Evolutionary conservation across 2,888 invertebrate species (phyloP).

Genomic region (Monochamus alternatus): DNA sequence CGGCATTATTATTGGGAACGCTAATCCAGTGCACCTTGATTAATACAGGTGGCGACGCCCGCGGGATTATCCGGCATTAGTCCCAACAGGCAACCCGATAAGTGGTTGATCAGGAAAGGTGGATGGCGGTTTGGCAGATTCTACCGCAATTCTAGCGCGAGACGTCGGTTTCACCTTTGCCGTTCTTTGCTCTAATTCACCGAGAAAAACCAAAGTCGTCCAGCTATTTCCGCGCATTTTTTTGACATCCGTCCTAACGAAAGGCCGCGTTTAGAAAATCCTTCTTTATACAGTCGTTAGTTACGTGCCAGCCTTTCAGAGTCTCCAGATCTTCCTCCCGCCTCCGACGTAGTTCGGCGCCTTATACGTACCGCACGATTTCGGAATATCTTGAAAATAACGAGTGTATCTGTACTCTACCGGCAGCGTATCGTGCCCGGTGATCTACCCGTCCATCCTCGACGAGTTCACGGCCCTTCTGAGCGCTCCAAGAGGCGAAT

Average conservation of each 20-base stretch:
- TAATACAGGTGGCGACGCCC: conserved; percentile 16
- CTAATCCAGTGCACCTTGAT: conserved; percentile 14
- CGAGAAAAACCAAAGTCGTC: too few relatives aligned
- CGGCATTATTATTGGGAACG: conserved; percentile 12
- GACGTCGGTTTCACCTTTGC: too few relatives aligned
- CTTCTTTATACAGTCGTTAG: too few relatives aligned
- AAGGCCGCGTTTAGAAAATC: too few relatives aligned
- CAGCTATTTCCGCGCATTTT: too few relatives aligned
- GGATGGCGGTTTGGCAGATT: background rate
- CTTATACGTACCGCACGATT: conserved; percentile 35
- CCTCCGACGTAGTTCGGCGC: background rate
- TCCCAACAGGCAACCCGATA: background rate
- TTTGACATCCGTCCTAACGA: too few relatives aligned
- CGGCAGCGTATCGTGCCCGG: background rate
- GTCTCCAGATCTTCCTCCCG: background rate
- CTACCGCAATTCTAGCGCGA: background rate
- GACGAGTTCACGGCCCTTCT: background rate
- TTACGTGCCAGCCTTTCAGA: background rate
- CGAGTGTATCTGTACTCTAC: conserved; percentile 23
- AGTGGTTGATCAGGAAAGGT: background rate
- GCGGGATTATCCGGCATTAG: conserved; percentile 9
- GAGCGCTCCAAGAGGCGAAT: background rate
- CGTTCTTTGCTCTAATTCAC: too few relatives aligned
- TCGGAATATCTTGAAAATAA: conserved; percentile 33
- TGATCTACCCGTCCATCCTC: background rate